phyloP scores from a whole-genome alignment of 2,113 vertebrate genomes.

The Calidris pygmaea region DNA sequence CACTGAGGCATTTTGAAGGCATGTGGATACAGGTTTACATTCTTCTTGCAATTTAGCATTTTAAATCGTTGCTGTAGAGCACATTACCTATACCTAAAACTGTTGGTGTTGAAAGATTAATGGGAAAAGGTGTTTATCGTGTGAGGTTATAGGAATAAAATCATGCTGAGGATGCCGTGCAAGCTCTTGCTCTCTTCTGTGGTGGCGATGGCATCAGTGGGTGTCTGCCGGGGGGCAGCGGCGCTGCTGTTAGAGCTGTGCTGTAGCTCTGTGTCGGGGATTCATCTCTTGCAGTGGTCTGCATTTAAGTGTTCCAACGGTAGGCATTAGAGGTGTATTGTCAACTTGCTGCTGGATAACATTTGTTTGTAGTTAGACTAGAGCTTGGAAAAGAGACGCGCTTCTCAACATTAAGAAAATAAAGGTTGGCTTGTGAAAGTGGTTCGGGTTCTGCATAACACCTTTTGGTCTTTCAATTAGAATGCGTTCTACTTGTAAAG shows the following conservation, averaged over 20 bases:
- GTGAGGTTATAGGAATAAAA: not conserved
- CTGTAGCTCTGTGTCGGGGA: rapidly evolving
- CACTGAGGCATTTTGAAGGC: not conserved
- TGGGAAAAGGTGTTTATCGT: not conserved
- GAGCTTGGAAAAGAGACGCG: not conserved
- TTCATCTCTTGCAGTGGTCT: not conserved
- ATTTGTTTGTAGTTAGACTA: not conserved
- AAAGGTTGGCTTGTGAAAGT: not conserved
- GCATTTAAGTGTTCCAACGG: not conserved
- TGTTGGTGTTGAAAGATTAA: not conserved
- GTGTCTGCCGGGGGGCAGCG: not conserved
- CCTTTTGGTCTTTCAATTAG: not conserved
- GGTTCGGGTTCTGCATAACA: not conserved
- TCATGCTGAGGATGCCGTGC: not conserved
- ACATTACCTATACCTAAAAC: not conserved
- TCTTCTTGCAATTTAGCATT: not conserved
- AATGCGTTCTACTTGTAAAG: not conserved
- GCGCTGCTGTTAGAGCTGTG: not conserved
- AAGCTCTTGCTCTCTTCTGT: not conserved
- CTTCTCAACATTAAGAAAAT: not conserved
- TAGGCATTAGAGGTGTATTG: not conserved
- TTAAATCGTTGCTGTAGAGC: not conserved
- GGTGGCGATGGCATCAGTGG: not conserved
- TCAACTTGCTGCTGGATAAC: not conserved
- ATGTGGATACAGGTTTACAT: not conserved